Conservation (phyloP, 1,140 invertebrate genomes). For the Globodera rostochiensis region DNA sequence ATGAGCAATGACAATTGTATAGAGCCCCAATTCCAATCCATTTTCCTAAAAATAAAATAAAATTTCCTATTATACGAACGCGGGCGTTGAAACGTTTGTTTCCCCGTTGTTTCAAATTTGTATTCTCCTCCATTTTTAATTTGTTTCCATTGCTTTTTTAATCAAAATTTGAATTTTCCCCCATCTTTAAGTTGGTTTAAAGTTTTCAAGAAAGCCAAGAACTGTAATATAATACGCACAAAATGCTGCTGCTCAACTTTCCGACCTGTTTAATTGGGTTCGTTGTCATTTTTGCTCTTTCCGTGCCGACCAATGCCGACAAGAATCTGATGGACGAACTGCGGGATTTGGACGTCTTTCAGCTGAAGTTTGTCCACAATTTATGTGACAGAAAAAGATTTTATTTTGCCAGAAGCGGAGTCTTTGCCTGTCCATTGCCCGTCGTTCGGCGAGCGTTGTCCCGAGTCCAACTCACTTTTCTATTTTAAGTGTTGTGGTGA, state of each 20-base stretch:
- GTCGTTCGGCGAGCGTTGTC: slow-evolving; percentile 47
- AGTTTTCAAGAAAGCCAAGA: too few relatives aligned
- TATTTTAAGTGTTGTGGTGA: slow-evolving; percentile 52
- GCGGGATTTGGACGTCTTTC: slow-evolving; percentile 21
- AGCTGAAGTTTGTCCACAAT: neutral
- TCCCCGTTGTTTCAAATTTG: too few relatives aligned
- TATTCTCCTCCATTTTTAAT: too few relatives aligned
- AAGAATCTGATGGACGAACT: slow-evolving; percentile 9
- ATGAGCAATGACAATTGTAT: too few relatives aligned
- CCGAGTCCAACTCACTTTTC: slow-evolving; percentile 44
- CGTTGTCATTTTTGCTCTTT: neutral
- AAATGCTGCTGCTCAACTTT: neutral
- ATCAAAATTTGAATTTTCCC: too few relatives aligned
- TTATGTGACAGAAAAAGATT: neutral
- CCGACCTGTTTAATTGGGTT: neutral
- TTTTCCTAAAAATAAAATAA: too few relatives aligned
- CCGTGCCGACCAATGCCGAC: neutral
- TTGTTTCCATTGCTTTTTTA: too few relatives aligned
- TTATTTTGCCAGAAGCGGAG: slow-evolving; percentile 32
- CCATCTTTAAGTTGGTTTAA: too few relatives aligned
- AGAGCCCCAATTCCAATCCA: too few relatives aligned
- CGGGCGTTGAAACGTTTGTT: too few relatives aligned
- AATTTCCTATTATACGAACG: too few relatives aligned
- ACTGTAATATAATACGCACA: too few relatives aligned
- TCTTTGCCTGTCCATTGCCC: slow-evolving; percentile 43